Conservation (phyloP, 1,140 invertebrate species). For the Bathynomus jamesi region DNA sequence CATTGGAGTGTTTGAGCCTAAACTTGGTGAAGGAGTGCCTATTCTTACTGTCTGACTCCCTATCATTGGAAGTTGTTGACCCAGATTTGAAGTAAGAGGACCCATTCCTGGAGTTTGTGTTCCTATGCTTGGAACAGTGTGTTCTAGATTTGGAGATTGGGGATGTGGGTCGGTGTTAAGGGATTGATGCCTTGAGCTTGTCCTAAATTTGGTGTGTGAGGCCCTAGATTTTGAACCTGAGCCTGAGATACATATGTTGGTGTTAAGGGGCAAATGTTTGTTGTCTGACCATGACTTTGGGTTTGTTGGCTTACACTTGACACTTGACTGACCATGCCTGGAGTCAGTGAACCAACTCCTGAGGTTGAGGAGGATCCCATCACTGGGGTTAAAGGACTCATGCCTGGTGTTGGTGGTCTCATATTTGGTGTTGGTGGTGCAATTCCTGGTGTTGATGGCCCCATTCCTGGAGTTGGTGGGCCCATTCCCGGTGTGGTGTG, state of each 20-base stretch:
- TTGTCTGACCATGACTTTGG: not conserved
- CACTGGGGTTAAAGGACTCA: not conserved
- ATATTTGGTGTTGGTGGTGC: not conserved
- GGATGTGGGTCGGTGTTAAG: not conserved
- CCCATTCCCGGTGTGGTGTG: not conserved
- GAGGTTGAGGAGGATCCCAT: not conserved
- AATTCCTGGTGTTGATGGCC: not conserved
- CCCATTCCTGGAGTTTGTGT: not conserved
- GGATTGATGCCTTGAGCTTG: not conserved
- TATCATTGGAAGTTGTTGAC: not conserved
- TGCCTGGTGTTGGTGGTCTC: not conserved
- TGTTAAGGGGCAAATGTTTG: not conserved
- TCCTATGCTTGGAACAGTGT: not conserved
- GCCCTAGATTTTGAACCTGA: not conserved
- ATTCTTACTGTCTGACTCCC: not conserved
- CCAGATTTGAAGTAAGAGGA: not conserved
- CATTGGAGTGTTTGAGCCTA: not conserved
- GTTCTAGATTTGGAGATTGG: not conserved
- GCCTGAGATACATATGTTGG: not conserved
- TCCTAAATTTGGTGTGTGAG: not conserved
- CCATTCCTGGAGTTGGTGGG: not conserved
- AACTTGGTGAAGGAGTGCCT: not conserved
- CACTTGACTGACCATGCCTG: not conserved
- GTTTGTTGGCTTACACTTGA: not conserved
- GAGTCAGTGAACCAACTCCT: not conserved